Percentiles rank a stretch among this genome's conserved stretches.
These are phyloP conservation scores for Portunus trituberculatus DNA, from an alignment of 1,140 invertebrate species.

Conservation along the genomic window DNA sequence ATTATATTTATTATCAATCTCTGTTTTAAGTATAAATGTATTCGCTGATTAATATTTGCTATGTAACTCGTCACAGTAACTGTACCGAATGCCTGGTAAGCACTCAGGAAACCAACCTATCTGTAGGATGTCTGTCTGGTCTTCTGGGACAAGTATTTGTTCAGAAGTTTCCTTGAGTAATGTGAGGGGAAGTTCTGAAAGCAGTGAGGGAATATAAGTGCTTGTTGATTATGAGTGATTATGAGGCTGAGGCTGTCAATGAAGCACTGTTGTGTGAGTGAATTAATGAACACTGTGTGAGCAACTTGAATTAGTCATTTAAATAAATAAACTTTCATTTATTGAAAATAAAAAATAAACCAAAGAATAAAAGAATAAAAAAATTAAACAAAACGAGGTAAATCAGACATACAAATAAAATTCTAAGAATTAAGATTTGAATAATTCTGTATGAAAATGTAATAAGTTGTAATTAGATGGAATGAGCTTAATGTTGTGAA, in stretches of 20 bases:
- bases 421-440: too few relatives aligned
- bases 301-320: too few relatives aligned
- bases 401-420: too few relatives aligned
- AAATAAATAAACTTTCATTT: too few relatives aligned
- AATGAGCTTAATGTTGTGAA: background rate
- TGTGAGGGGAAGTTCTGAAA: slow-evolving; percentile 62
- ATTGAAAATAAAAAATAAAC: too few relatives aligned
- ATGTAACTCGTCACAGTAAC: background rate
- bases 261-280: background rate
- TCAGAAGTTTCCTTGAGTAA: slow-evolving; percentile 54
- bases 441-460: background rate
- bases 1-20: too few relatives aligned
- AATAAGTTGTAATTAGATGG: background rate
- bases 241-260: background rate
- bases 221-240: background rate
- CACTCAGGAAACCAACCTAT: slow-evolving; percentile 44
- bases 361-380: too few relatives aligned
- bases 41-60: background rate
- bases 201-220: slow-evolving; percentile 35
- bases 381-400: too few relatives aligned
- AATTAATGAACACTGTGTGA: background rate
- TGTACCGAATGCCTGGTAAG: background rate
- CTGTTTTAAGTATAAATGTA: background rate
- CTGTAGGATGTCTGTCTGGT: slow-evolving; percentile 61
- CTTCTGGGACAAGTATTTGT: slow-evolving; percentile 55